Evolutionary conservation across 2,113 vertebrate genomes (phyloP).

Genomic region (Forbesichthys agassizii): DNA sequence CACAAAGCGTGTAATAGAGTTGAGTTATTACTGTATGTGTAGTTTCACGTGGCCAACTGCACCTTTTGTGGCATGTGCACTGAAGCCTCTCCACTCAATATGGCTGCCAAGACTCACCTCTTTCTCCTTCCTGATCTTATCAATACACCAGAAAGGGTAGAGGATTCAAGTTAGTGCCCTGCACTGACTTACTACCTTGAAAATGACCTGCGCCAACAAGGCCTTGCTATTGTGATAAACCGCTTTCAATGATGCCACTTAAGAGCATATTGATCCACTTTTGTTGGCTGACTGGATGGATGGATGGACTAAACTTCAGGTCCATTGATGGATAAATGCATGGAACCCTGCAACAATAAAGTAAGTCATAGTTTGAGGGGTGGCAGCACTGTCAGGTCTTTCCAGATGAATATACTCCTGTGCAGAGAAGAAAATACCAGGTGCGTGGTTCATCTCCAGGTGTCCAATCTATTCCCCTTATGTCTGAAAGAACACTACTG

Average conservation of each 20-base stretch:
- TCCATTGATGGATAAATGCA: constrained; percentile 42
- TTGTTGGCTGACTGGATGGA: constrained; percentile 55
- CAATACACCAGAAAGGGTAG: constrained; percentile 45
- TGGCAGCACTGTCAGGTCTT: constrained; percentile 22
- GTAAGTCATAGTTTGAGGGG: neutral
- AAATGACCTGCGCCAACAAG: constrained; percentile 71
- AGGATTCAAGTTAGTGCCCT: constrained; percentile 40
- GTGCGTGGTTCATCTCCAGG: neutral
- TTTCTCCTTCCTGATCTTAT: constrained; percentile 34
- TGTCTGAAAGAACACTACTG: neutral
- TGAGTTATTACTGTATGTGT: constrained; percentile 28
- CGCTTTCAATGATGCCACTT: constrained; percentile 74
- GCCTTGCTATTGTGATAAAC: constrained; percentile 64
- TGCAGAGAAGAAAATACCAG: constrained; percentile 7
- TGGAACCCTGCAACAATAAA: constrained; percentile 29
- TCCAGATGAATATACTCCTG: constrained; percentile 33
- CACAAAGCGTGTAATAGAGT: constrained; percentile 11
- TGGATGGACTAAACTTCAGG: neutral
- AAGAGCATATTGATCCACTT: constrained; percentile 73
- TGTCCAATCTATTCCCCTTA: constrained; percentile 1
- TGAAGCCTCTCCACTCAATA: constrained; percentile 29
- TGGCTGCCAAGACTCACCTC: constrained; percentile 12
- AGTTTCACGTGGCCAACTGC: constrained; percentile 19
- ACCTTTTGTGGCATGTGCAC: constrained; percentile 30
- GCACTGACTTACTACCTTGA: constrained; percentile 49